Evolutionary conservation across 2,888 invertebrate genomes (phyloP).

Genomic region (Synanthedon tipuliformis): DNA sequence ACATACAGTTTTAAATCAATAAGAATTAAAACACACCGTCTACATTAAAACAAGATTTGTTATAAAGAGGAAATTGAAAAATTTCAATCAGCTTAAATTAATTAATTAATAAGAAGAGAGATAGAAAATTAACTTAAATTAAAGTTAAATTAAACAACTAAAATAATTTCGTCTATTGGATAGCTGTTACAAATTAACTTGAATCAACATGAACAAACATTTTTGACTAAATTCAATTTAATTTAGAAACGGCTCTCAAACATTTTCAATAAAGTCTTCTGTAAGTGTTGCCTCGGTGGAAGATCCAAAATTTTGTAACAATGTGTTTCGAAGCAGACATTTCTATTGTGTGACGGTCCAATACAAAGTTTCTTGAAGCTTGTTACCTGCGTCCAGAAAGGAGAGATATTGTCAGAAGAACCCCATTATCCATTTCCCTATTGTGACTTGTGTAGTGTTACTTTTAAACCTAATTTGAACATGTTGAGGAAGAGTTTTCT

Average conservation of each 20-base stretch:
- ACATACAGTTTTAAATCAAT: too few species aligned
- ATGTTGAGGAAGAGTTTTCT: constrained; percentile 34
- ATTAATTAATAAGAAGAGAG: too few species aligned
- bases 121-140: too few species aligned
- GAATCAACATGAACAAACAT: too few species aligned
- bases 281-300: not conserved
- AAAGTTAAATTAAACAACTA: too few species aligned
- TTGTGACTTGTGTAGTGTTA: not conserved
- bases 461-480: not conserved
- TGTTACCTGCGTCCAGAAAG: not conserved
- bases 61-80: too few species aligned
- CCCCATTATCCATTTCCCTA: not conserved
- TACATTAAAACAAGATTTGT: too few species aligned
- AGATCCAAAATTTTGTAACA: not conserved
- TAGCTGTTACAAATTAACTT: too few species aligned
- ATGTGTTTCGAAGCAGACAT: not conserved
- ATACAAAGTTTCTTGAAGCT: not conserved
- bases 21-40: too few species aligned
- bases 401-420: not conserved
- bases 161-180: too few species aligned
- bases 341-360: not conserved
- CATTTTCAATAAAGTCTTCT: not conserved
- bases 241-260: not conserved
- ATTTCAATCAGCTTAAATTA: too few species aligned
- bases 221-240: too few species aligned